These are phyloP conservation scores for Fregata magnificens DNA, from an alignment of 2,113 vertebrate genomes.

Conservation along the genomic window DNA sequence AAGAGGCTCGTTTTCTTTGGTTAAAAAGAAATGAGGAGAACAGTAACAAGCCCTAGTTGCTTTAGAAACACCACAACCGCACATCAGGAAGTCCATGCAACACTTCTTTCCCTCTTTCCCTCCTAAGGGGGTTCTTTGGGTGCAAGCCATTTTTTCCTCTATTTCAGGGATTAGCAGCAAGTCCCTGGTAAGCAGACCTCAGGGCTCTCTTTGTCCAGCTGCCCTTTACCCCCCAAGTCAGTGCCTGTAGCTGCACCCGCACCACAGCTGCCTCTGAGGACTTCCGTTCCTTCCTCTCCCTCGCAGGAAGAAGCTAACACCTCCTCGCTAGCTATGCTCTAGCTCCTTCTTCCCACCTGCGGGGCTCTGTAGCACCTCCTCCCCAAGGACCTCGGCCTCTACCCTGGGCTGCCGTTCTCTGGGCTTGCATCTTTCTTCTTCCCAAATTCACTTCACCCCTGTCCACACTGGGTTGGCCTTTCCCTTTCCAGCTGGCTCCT, in stretches of 20 bases:
- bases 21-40: not conserved
- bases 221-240: not conserved
- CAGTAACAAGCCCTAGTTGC: not conserved
- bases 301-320: not conserved
- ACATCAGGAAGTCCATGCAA: not conserved
- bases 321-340: accelerated
- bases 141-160: not conserved
- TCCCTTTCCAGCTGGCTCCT: not conserved
- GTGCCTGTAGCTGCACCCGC: accelerated
- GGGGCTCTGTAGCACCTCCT: not conserved
- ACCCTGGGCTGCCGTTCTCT: accelerated
- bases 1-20: not conserved
- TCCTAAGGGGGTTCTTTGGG: not conserved
- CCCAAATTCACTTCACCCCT: not conserved
- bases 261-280: not conserved
- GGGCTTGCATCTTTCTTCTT: not conserved
- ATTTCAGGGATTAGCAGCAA: not conserved
- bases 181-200: not conserved
- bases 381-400: too few relatives aligned
- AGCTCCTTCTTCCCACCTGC: not conserved
- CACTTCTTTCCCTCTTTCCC: not conserved
- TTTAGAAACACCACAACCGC: not conserved
- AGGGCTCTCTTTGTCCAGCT: not conserved
- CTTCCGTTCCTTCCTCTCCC: not conserved
- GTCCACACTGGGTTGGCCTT: not conserved